These are phyloP conservation scores for Girardia tigrina DNA, from an alignment of 2,888 invertebrate genomes.

Conservation along the genomic window DNA sequence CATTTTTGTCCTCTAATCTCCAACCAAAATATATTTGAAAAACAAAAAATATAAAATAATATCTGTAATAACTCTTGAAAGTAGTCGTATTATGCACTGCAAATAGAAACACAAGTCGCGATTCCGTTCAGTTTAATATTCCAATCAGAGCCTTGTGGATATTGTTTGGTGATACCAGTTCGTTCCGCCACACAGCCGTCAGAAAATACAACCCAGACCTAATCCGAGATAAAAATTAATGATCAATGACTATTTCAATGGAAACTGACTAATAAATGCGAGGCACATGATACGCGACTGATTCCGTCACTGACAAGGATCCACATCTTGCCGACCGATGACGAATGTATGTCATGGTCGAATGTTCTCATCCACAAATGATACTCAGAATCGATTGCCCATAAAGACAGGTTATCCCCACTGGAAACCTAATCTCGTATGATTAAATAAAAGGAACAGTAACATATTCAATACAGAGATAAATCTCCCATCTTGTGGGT, in stretches of 20 bases:
- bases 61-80: no score
- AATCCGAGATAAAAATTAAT: background rate
- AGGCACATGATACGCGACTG: background rate
- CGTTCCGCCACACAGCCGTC: background rate
- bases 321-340: background rate
- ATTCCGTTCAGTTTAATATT: background rate
- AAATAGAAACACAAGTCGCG: background rate
- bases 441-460: no score
- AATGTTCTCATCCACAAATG: background rate
- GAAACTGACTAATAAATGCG: background rate
- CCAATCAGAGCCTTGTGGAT: background rate
- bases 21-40: no score
- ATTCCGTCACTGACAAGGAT: background rate
- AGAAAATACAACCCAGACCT: background rate
- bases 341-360: background rate
- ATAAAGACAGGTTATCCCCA: background rate
- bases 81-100: background rate
- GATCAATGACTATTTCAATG: background rate
- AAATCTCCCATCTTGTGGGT: background rate
- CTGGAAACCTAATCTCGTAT: background rate
- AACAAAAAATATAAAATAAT: no score
- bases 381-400: background rate
- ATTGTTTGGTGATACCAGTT: background rate
- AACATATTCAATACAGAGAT: background rate
- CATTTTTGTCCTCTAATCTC: no score